Conservation (phyloP, 2,888 invertebrate species). For the Gari tellinella region DNA sequence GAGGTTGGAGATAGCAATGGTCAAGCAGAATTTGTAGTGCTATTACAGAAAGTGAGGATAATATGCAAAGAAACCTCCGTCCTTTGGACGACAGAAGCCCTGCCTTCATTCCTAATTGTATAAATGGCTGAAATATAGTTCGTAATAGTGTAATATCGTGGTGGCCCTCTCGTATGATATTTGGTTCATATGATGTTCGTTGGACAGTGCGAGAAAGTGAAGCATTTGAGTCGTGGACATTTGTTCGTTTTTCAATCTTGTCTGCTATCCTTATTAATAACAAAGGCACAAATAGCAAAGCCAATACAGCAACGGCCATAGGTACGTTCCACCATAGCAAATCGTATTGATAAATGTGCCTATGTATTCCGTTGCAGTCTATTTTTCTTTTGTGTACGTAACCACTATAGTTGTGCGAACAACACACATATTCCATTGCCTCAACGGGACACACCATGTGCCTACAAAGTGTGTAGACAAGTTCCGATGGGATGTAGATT, state of each 20-base stretch:
- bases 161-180: no score
- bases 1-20: slow-evolving; percentile 24
- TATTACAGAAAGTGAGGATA: slow-evolving; percentile 46
- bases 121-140: background rate
- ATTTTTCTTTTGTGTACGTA: slow-evolving; percentile 9
- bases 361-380: slow-evolving; percentile 18
- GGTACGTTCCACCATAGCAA: slow-evolving; percentile 46
- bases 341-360: slow-evolving; percentile 18
- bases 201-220: no score
- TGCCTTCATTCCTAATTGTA: background rate
- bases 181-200: no score
- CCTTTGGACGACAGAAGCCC: slow-evolving; percentile 1
- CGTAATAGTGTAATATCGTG: no score
- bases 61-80: slow-evolving; percentile 32
- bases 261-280: slow-evolving; percentile 12
- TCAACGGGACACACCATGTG: slow-evolving; percentile 58
- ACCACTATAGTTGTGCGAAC: slow-evolving; percentile 23
- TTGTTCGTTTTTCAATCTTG: no score
- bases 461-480: slow-evolving; percentile 41
- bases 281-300: slow-evolving; percentile 41
- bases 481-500: slow-evolving; percentile 31
- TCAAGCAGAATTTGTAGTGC: slow-evolving; percentile 48
- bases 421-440: slow-evolving; percentile 46
- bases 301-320: slow-evolving; percentile 28
- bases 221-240: no score